Evolutionary conservation across 2,113 vertebrate genomes (phyloP), one percentile per base, ranked within the genome.

Genomic region (Macroglossus sobrinus): DNA sequence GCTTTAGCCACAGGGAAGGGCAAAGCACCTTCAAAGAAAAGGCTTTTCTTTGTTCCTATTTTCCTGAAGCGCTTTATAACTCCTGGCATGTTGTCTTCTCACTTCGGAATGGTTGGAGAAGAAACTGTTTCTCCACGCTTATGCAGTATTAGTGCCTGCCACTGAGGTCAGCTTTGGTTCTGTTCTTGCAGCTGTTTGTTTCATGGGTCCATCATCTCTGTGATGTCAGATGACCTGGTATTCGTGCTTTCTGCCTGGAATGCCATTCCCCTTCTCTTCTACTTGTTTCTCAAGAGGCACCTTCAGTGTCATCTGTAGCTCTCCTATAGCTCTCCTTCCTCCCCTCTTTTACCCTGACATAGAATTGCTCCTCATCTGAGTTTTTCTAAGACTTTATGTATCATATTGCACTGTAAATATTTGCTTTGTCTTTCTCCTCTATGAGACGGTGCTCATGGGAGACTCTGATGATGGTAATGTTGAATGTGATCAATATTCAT

Each of bases 61-160:
- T 47, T 50, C n/a, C 18, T 2, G 59, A 75, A 53, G 24, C 18
- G 74, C 55, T 43, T 55, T 0, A 12, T 3, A 14, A 45, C 43
- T 43, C 45, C 40, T 28, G 53, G 21, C 71, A 24, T 26, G 0
- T 19, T 53, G 66, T 4, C 14, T 80, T 79, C 24, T 57, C 28
- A 10, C 38, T n/a, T 15, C 16, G 12, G 33, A 40, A 14, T 30
- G 53, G 18, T 45, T 30, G 7, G 64, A 64, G 33, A 45, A 63
- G 47, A 15, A 68, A 1, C 2, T 24, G 2, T 66, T 85, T 66
- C 59, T 24, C 35, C 35, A 9, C 30, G 7, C 26, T 18, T 50
- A 11, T 16, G 28, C 0, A 3, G 16, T 2, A 8, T 10, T 10
- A 0, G 14, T 26, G 33, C 59, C 43, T 38, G 13, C 30, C 4